These are phyloP conservation scores for Andrena hattorfiana DNA, from an alignment of 2,888 invertebrate genomes.

Conservation along the genomic window DNA sequence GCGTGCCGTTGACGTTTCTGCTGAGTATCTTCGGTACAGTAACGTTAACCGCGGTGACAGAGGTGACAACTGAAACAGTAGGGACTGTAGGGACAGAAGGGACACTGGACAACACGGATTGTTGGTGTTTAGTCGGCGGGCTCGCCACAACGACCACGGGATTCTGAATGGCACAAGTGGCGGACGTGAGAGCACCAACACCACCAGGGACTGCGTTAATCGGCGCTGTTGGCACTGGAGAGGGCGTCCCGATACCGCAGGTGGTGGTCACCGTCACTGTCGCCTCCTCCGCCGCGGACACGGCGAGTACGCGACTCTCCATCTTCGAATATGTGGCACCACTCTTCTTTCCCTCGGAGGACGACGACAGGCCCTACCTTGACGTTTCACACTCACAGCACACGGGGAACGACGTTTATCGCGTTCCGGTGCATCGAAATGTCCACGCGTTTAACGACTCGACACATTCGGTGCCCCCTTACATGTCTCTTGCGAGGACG, in stretches of 20 bases:
- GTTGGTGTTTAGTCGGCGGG: constrained; percentile 70
- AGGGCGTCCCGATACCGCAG: constrained; percentile 65
- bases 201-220: constrained; percentile 68
- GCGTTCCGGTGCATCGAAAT: constrained; percentile 52
- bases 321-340: constrained; percentile 61
- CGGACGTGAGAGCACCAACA: constrained; percentile 53
- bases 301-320: constrained; percentile 74
- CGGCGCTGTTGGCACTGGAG: constrained; percentile 75
- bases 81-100: constrained; percentile 60
- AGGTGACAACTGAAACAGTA: constrained; percentile 28
- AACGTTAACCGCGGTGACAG: constrained; percentile 46
- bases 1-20: constrained; percentile 83
- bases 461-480: constrained; percentile 17
- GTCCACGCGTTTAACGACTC: constrained; percentile 46
- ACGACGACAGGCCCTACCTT: constrained; percentile 50
- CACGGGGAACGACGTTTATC: constrained; percentile 39
- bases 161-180: constrained; percentile 69
- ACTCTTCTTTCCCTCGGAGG: constrained; percentile 30
- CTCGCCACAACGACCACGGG: constrained; percentile 75
- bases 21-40: constrained; percentile 81
- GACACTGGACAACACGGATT: constrained; percentile 55
- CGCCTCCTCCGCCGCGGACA: constrained; percentile 66
- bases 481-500: constrained; percentile 1
- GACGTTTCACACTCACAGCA: constrained; percentile 54
- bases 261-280: constrained; percentile 62